These are phyloP conservation scores for Acropternis orthonyx DNA, from an alignment of 2,797 vertebrate genomes.

Conservation along the genomic window DNA sequence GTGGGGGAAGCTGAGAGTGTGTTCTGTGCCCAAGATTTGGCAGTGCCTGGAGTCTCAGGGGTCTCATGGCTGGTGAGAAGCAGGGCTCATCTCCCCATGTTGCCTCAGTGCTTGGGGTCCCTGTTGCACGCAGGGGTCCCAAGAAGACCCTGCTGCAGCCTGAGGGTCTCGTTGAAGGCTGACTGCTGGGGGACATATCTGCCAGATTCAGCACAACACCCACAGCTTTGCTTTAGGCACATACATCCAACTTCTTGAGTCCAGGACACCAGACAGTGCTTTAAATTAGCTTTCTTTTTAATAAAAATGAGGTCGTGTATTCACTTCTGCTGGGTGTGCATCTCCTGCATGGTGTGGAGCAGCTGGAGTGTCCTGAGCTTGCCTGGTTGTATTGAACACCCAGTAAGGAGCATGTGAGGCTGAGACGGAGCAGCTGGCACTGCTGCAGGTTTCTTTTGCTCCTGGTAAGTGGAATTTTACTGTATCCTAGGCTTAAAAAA, in stretches of 20 bases:
- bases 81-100: accelerated
- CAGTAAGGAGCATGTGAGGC: background rate
- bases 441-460: background rate
- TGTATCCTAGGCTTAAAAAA: background rate
- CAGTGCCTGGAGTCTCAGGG: accelerated
- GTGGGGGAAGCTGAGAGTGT: accelerated
- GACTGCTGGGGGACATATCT: too few relatives aligned
- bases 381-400: background rate
- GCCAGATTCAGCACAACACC: background rate
- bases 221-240: background rate
- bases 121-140: accelerated
- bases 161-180: accelerated
- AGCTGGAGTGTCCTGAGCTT: background rate
- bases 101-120: background rate
- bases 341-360: background rate
- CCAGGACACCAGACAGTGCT: background rate
- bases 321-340: background rate
- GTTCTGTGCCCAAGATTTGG: accelerated
- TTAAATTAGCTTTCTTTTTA: background rate
- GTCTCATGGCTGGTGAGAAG: accelerated
- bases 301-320: background rate
- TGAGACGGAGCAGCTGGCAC: background rate
- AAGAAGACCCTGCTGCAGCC: accelerated
- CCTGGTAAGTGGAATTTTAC: background rate
- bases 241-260: accelerated